Evolutionary conservation across 2,888 invertebrate species (phyloP).

Genomic region (Serripes groenlandicus): DNA sequence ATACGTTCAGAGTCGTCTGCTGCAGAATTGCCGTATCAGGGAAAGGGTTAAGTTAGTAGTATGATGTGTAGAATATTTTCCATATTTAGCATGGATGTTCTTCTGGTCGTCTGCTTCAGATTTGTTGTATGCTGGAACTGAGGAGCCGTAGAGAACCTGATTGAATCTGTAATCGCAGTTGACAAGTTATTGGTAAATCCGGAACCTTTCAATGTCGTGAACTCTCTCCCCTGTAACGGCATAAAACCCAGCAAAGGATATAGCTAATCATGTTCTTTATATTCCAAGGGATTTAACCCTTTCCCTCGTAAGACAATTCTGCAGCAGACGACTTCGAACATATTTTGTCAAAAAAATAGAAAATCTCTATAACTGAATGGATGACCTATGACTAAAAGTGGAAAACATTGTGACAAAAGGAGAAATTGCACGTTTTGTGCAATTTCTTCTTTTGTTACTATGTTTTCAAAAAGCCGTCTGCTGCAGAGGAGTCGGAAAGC

Average conservation of each 20-base stretch:
- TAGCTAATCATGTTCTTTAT: neutral
- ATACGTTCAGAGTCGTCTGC: no score
- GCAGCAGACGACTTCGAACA: neutral
- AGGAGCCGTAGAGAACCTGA: no score
- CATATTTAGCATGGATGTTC: no score
- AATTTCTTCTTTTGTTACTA: conserved; percentile 2
- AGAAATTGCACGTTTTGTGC: neutral
- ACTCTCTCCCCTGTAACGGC: neutral
- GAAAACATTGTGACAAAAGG: conserved; percentile 8
- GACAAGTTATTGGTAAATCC: neutral
- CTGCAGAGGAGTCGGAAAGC: neutral
- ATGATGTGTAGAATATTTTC: no score
- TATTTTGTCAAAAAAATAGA: no score
- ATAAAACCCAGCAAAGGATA: neutral
- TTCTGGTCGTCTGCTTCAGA: no score
- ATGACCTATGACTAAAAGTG: no score
- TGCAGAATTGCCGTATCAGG: no score
- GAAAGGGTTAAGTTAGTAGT: no score
- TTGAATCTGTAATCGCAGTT: no score
- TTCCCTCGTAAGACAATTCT: neutral
- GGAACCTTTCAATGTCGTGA: neutral
- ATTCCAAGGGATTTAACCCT: neutral
- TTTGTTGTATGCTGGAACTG: no score
- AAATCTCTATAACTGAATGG: no score
- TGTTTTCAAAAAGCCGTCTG: neutral